Evolutionary conservation across 2,113 vertebrate species (phyloP).

Genomic region (Tyto alba): DNA sequence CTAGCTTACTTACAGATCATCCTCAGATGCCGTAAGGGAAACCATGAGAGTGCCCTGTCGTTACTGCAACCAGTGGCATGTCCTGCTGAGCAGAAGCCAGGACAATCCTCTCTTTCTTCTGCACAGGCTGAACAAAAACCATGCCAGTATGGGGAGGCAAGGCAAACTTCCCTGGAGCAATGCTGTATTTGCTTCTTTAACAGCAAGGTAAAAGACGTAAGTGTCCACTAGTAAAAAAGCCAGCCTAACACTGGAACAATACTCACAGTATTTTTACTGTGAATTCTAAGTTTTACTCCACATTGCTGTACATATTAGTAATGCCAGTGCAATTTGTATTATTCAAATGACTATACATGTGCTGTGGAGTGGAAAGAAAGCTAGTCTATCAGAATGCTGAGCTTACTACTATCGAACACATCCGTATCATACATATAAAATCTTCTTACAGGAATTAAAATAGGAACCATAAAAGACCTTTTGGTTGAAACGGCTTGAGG

Average conservation of each 20-base stretch:
- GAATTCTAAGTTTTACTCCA: too few species aligned
- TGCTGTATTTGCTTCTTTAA: rapidly evolving
- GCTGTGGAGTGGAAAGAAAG: neutral
- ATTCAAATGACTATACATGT: neutral
- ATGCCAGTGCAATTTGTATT: neutral
- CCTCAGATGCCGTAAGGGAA: neutral
- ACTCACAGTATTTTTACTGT: neutral
- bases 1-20: neutral
- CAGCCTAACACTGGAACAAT: neutral
- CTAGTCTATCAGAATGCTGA: neutral
- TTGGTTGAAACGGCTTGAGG: neutral
- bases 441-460: neutral
- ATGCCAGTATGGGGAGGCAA: neutral
- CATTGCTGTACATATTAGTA: neutral
- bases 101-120: neutral
- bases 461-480: neutral
- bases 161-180: neutral
- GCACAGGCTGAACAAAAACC: neutral
- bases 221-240: neutral
- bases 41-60: neutral
- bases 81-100: neutral
- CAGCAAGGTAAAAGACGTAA: neutral
- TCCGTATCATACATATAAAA: neutral
- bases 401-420: neutral
- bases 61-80: neutral